Evolutionary conservation across 2,888 invertebrate genomes (phyloP), one percentile per base, ranked within the genome.

Genomic region (Pasiphila rectangulata): DNA sequence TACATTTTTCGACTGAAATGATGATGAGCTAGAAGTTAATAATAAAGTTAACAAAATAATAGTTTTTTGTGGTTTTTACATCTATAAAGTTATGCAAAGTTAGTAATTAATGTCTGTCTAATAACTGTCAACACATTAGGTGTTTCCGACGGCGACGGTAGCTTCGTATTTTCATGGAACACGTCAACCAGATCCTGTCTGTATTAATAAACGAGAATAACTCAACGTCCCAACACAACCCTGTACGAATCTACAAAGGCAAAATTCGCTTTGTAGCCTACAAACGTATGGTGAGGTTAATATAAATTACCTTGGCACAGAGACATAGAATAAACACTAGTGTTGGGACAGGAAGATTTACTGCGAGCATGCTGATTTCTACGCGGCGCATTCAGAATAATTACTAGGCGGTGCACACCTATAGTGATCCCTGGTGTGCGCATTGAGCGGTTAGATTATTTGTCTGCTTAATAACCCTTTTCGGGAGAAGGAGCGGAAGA

Each of bases 381-480:
- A 68, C 61, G 63, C 63, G 67, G 64, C 63, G 64, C 67, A 63
- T 77, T 78, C 73, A 68, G 79, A 78, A 77, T 76, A 75, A 78
- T 79, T 74, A 73, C 74, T 62, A 67, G 62, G 69, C 62, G 27
- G 50, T 37, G 27, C 37, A 40, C 42, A 52, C 46, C 47, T 51
- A 50, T 48, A 52, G 38, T 40, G 36, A 43, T 51, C 46, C 38
- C 27, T 9, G 17, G 25, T 17, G 9, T 10, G 7, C 9, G 38
- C 34, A 41, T 23, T 10, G 4, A 45, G 45, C 37, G 45, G 45
- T 37, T 6, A 12, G 13, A 40, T 27, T 9, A 19, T 7, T 24
- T 25, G 25, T 32, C 17, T 17, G 32, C 17, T 32, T 3, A 30
- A n/a, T 2, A n/a, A n/a, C n/a, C n/a, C n/a, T n/a, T n/a, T n/a